Conservation (phyloP, 2,888 invertebrate species). For the Atrina japonica region DNA sequence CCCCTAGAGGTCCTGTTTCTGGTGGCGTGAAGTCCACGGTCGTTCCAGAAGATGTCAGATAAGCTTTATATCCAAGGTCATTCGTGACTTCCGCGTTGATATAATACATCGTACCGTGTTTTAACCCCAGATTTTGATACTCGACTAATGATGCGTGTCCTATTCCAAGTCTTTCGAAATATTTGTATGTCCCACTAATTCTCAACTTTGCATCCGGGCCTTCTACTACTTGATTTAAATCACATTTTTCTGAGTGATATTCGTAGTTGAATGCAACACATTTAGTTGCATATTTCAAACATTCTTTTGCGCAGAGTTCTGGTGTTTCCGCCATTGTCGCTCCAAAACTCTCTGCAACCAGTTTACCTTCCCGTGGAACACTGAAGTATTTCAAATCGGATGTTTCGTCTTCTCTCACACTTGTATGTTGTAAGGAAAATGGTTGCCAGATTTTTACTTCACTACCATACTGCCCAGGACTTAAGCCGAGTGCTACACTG, state of each 20-base stretch:
- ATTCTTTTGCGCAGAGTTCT: constrained; percentile 54
- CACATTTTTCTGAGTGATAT: constrained; percentile 58
- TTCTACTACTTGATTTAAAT: constrained; percentile 58
- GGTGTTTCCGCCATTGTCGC: constrained; percentile 38
- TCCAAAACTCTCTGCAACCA: constrained; percentile 49
- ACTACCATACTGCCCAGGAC: constrained; percentile 57
- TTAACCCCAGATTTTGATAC: constrained; percentile 46
- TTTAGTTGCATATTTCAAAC: constrained; percentile 50
- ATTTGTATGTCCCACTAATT: constrained; percentile 57
- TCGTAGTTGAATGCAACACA: constrained; percentile 68
- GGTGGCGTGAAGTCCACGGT: constrained; percentile 66
- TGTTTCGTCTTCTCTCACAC: constrained; percentile 29
- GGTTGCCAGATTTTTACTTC: constrained; percentile 56
- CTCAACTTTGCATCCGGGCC: constrained; percentile 56
- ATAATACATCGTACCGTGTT: constrained; percentile 60
- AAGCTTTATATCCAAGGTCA: constrained; percentile 56
- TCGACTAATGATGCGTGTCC: constrained; percentile 56
- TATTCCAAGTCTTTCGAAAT: constrained; percentile 61
- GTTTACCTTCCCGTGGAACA: constrained; percentile 55
- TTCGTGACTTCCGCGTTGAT: constrained; percentile 60
- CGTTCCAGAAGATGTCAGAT: constrained; percentile 56
- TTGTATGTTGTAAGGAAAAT: constrained; percentile 44
- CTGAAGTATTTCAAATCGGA: constrained; percentile 52
- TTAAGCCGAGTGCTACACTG: constrained; percentile 58
- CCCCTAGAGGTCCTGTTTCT: constrained; percentile 56